Percentiles rank a stretch among this genome's conserved stretches.
phyloP scores from a whole-genome alignment of 2,888 invertebrate genomes.

The Polymixis flavicincta region DNA sequence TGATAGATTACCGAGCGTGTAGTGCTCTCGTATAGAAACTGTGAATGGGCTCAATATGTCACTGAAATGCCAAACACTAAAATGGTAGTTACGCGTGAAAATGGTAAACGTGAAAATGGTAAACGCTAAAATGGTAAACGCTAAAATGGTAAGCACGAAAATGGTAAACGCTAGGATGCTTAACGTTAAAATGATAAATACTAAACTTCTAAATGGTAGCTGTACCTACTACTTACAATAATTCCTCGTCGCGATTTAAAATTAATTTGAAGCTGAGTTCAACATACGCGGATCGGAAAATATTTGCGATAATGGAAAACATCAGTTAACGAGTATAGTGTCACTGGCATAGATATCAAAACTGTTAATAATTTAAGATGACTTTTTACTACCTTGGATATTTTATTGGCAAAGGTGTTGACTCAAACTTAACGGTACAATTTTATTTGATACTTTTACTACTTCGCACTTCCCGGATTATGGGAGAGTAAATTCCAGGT shows the following conservation, averaged over 20 bases:
- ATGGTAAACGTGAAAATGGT: background rate
- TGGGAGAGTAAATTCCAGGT: slow-evolving; percentile 13
- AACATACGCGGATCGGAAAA: background rate
- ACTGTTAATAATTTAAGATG: background rate
- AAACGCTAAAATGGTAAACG: too few relatives aligned
- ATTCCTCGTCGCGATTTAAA: background rate
- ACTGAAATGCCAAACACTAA: background rate
- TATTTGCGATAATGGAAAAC: background rate
- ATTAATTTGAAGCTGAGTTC: background rate
- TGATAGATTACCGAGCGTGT: background rate
- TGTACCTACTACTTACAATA: background rate
- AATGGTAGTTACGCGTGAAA: too few relatives aligned
- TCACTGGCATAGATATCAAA: background rate
- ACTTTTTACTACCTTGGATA: background rate
- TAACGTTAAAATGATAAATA: background rate
- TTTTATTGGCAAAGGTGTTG: slow-evolving; percentile 14
- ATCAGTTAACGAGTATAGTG: background rate
- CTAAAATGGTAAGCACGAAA: background rate
- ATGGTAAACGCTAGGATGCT: too few relatives aligned
- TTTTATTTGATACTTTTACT: slow-evolving; percentile 39
- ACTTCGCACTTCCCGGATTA: slow-evolving; percentile 1
- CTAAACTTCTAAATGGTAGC: background rate
- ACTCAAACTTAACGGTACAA: background rate
- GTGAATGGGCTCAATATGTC: background rate
- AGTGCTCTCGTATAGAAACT: background rate